A percentile compares a stretch with the other conserved stretches of the same genome.
Conservation (phyloP, 1,140 invertebrate species). For the Episyrphus balteatus region DNA sequence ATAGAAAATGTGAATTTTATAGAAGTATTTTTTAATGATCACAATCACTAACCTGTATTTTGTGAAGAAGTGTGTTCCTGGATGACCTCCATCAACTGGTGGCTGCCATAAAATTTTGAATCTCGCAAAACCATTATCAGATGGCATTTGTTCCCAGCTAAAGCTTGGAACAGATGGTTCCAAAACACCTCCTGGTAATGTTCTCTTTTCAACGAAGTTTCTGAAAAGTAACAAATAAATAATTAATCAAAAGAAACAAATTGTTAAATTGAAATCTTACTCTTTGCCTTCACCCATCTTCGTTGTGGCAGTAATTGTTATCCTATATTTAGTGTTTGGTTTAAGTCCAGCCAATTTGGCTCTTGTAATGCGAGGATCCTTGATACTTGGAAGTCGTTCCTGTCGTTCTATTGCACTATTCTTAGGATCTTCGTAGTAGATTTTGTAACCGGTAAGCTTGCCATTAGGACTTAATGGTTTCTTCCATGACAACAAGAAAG, state of each 20-base stretch:
- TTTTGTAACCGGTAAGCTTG: slow-evolving; percentile 80
- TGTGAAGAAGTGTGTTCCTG: slow-evolving; percentile 74
- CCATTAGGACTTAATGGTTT: slow-evolving; percentile 90
- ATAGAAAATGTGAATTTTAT: not conserved
- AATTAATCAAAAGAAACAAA: not conserved
- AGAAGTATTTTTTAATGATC: not conserved
- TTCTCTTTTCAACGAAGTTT: slow-evolving; percentile 70
- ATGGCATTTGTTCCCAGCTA: slow-evolving; percentile 51
- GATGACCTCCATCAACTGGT: slow-evolving; percentile 57
- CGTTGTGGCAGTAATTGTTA: slow-evolving; percentile 74
- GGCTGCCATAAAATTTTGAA: slow-evolving; percentile 75
- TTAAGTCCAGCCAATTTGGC: slow-evolving; percentile 77
- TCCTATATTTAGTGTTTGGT: slow-evolving; percentile 78
- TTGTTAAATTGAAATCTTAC: slow-evolving; percentile 37
- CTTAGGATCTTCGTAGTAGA: slow-evolving; percentile 77
- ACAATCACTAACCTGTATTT: slow-evolving; percentile 52
- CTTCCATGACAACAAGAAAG: slow-evolving; percentile 82
- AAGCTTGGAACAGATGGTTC: slow-evolving; percentile 70
- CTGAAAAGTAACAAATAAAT: slow-evolving; percentile 33
- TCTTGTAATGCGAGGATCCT: slow-evolving; percentile 58
- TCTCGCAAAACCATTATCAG: slow-evolving; percentile 60
- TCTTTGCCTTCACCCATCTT: slow-evolving; percentile 69
- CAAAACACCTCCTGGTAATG: slow-evolving; percentile 45
- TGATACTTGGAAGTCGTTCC: slow-evolving; percentile 65
- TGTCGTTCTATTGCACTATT: slow-evolving; percentile 47